Conservation (phyloP, 2,888 invertebrate species). For the Amphipyra berbera region DNA sequence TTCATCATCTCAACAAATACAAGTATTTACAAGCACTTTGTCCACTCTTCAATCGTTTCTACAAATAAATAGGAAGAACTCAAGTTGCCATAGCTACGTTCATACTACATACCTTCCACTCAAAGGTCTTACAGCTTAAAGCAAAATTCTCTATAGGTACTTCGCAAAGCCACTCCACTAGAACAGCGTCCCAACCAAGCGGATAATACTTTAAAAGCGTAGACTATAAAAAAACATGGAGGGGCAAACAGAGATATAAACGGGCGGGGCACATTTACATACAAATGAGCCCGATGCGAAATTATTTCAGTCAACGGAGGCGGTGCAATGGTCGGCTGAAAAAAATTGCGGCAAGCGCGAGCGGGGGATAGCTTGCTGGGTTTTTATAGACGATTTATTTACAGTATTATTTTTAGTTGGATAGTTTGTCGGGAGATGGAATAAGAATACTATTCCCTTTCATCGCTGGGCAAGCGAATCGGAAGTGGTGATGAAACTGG, state of each 20-base stretch:
- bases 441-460: no score
- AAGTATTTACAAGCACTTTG: no score
- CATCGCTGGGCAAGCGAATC: no score
- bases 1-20: background rate
- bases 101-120: conserved; percentile 2
- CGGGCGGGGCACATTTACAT: conserved; percentile 81
- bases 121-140: conserved; percentile 23
- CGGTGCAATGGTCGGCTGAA: conserved; percentile 65
- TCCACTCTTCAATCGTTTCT: no score
- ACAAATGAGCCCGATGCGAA: conserved; percentile 81
- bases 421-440: no score
- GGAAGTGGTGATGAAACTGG: no score
- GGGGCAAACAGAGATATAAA: conserved; percentile 83
- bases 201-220: conserved; percentile 67
- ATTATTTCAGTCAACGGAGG: conserved; percentile 73
- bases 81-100: no score
- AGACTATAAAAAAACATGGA: conserved; percentile 75
- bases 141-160: conserved; percentile 50
- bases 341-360: conserved; percentile 61
- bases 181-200: conserved; percentile 53
- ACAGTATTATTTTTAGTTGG: no score
- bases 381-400: background rate
- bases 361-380: conserved; percentile 17
- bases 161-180: conserved; percentile 47
- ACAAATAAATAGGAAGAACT: no score